phyloP scores from a whole-genome alignment of 2,113 vertebrate species.

The Anhinga anhinga region DNA sequence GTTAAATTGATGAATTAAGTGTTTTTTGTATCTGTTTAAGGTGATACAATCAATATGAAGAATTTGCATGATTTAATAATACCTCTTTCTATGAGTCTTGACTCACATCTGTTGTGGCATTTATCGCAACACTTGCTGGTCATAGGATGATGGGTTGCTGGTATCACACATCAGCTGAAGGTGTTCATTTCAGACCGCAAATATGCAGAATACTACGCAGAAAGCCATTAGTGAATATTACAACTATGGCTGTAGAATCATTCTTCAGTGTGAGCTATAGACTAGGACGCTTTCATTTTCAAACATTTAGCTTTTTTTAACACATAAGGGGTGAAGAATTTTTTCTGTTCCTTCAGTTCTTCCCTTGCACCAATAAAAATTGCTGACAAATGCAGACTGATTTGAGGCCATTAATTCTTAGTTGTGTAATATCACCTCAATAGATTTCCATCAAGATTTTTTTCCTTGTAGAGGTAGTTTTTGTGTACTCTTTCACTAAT shows the following conservation, averaged over 20 bases:
- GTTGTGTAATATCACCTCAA: neutral
- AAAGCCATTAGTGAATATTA: neutral
- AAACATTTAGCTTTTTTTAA: neutral
- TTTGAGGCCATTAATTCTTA: neutral
- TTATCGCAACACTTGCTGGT: rapidly evolving
- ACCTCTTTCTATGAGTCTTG: neutral
- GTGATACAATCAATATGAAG: neutral
- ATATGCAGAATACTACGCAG: neutral
- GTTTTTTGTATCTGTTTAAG: neutral
- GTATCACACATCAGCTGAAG: neutral
- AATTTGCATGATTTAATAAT: neutral
- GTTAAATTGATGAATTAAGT: neutral
- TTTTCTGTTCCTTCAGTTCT: neutral
- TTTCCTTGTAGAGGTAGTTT: neutral
- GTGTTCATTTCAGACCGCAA: neutral
- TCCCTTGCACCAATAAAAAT: neutral
- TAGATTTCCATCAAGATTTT: neutral
- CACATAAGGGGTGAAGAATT: neutral
- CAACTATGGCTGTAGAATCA: neutral
- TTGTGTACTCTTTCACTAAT: neutral
- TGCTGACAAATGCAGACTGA: neutral
- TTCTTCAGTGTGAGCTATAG: neutral
- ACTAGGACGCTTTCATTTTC: neutral
- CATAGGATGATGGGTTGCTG: neutral
- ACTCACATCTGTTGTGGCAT: neutral